Conservation (phyloP, 2,797 vertebrate species). For the Neoniphon sammara region DNA sequence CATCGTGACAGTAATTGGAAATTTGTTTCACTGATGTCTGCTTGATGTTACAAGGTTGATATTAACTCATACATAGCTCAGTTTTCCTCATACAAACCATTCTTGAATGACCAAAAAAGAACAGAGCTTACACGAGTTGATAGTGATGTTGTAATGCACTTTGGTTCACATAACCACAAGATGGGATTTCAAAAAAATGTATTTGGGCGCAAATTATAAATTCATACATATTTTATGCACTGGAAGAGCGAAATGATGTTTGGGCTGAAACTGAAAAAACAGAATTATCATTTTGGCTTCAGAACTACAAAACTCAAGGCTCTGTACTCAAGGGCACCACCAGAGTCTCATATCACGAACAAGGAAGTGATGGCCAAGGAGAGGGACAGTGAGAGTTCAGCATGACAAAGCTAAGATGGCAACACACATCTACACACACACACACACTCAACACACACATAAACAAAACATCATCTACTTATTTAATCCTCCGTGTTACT, state of each 20-base stretch:
- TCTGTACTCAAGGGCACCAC: constrained; percentile 62
- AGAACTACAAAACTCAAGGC: constrained; percentile 59
- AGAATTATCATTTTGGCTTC: constrained; percentile 14
- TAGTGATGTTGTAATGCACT: too few species aligned
- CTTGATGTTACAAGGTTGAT: too few species aligned
- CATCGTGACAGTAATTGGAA: too few species aligned
- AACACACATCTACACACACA: not conserved
- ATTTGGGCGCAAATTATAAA: not conserved
- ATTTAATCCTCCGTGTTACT: constrained; percentile 45
- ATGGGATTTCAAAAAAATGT: too few species aligned
- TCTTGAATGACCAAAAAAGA: too few species aligned
- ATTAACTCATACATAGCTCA: too few species aligned
- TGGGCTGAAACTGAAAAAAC: constrained; percentile 12
- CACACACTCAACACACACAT: constrained; percentile 2
- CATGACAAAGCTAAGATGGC: constrained; percentile 39
- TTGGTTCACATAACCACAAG: too few species aligned
- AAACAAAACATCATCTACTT: constrained; percentile 27
- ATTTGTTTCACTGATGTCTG: too few species aligned
- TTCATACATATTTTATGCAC: not conserved
- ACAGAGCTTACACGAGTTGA: too few species aligned
- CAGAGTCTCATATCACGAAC: constrained; percentile 57
- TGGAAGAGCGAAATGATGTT: not conserved
- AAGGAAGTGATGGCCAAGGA: constrained; percentile 70
- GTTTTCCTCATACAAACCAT: too few species aligned
- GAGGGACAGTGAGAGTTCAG: constrained; percentile 53